A percentile compares a stretch with the other conserved stretches of the same genome.
Evolutionary conservation across 1,140 invertebrate genomes (phyloP).

Genomic region (Diploscapter pachys): DNA sequence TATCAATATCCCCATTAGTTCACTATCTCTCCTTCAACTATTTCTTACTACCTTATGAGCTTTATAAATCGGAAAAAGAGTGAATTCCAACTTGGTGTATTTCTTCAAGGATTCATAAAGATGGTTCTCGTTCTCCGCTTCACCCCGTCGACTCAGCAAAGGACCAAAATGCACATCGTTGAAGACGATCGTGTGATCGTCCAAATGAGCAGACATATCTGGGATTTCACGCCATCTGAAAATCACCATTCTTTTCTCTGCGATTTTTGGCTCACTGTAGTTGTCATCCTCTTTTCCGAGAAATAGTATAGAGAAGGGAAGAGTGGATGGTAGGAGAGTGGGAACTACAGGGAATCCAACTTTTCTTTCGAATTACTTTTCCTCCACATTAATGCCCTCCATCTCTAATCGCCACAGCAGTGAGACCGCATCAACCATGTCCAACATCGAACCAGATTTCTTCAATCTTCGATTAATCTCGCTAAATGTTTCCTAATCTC

Average conservation of each 20-base stretch:
- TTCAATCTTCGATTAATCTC: conserved; percentile 38
- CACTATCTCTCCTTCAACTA: neutral
- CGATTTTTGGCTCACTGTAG: too few species aligned
- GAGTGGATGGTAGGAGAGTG: too few species aligned
- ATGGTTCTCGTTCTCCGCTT: conserved; percentile 41
- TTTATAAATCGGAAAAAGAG: neutral
- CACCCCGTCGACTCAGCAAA: conserved; percentile 59
- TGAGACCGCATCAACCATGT: conserved; percentile 65
- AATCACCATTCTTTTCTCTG: too few species aligned
- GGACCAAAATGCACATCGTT: conserved; percentile 66
- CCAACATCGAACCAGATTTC: conserved; percentile 61
- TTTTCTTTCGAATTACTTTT: neutral
- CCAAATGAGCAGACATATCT: conserved; percentile 59
- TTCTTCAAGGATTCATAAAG: conserved; percentile 32
- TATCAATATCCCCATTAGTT: too few species aligned
- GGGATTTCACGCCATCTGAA: conserved; percentile 60
- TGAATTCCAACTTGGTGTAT: conserved; percentile 19
- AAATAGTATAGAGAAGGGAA: too few species aligned
- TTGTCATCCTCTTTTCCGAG: too few species aligned
- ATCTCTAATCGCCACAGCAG: conserved; percentile 64
- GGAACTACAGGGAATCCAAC: too few species aligned
- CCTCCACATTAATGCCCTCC: conserved; percentile 62
- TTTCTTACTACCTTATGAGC: neutral
- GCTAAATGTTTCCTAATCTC: conserved; percentile 24
- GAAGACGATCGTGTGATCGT: conserved; percentile 65